Conservation (phyloP, 2,113 vertebrate species). For the Calidris pugnax region DNA sequence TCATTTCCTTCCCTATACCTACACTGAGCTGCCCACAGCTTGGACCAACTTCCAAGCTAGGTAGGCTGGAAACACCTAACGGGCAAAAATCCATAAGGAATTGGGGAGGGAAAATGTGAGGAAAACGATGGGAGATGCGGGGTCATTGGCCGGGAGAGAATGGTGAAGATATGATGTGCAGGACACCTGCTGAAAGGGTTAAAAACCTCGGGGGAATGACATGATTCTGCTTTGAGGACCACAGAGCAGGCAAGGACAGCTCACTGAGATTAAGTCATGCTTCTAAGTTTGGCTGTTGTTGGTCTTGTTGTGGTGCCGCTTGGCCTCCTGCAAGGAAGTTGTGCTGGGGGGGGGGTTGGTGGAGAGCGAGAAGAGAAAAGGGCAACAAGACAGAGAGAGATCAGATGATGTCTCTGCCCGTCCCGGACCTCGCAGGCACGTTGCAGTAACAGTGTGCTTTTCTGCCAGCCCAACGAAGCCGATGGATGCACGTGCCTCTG, state of each 20-base stretch:
- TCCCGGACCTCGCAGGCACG: neutral
- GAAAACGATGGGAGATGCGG: neutral
- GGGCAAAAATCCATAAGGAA: neutral
- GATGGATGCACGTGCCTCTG: neutral
- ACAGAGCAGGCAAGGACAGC: slow-evolving; percentile 29
- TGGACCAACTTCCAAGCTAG: neutral
- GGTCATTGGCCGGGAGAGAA: neutral
- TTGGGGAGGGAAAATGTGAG: neutral
- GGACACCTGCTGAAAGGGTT: neutral
- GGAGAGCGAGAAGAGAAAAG: neutral
- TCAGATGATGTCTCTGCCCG: neutral
- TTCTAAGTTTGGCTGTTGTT: slow-evolving; percentile 48
- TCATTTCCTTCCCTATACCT: neutral
- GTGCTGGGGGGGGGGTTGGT: neutral
- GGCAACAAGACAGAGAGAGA: neutral
- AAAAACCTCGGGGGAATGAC: neutral
- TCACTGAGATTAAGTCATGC: slow-evolving; percentile 50
- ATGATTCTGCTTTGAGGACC: slow-evolving; percentile 25
- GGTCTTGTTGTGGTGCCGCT: neutral
- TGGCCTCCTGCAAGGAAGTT: slow-evolving; percentile 16
- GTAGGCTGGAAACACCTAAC: neutral
- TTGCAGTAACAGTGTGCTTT: neutral
- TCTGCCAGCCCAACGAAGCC: neutral
- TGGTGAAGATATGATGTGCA: neutral
- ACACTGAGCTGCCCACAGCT: neutral